These are phyloP conservation scores for Bufo gargarizans DNA, from an alignment of 2,113 vertebrate genomes.

Conservation along the genomic window DNA sequence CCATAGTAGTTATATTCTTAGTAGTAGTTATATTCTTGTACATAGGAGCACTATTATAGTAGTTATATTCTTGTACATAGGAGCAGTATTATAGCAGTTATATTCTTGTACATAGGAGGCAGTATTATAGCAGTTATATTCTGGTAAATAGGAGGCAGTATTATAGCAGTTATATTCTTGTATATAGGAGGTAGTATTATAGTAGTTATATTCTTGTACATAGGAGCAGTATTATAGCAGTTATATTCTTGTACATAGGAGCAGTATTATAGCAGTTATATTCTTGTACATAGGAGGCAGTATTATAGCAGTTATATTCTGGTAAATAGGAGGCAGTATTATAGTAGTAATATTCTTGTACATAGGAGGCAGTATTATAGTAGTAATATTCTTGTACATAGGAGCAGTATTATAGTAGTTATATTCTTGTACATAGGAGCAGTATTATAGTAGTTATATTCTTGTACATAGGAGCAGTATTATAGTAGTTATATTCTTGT, in stretches of 20 bases:
- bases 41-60: neutral
- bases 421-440: neutral
- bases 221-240: constrained; percentile 8
- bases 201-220: constrained; percentile 17
- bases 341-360: too few relatives aligned
- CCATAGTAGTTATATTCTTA: too few relatives aligned
- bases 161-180: neutral
- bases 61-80: constrained; percentile 12
- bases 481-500: constrained; percentile 19
- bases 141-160: neutral
- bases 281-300: neutral
- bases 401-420: constrained; percentile 2
- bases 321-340: neutral
- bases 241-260: constrained; percentile 8
- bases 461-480: neutral
- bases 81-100: constrained; percentile 14
- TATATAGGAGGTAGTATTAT: neutral
- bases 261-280: constrained; percentile 14
- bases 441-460: constrained; percentile 22
- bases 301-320: constrained; percentile 13
- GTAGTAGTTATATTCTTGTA: constrained; percentile 8
- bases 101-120: neutral
- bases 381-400: neutral
- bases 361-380: too few relatives aligned
- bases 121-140: constrained; percentile 22